Evolutionary conservation across 37 sponge, comb jelly and placozoan genomes (phyloP).

Genomic region (Eunapius fragilis): DNA sequence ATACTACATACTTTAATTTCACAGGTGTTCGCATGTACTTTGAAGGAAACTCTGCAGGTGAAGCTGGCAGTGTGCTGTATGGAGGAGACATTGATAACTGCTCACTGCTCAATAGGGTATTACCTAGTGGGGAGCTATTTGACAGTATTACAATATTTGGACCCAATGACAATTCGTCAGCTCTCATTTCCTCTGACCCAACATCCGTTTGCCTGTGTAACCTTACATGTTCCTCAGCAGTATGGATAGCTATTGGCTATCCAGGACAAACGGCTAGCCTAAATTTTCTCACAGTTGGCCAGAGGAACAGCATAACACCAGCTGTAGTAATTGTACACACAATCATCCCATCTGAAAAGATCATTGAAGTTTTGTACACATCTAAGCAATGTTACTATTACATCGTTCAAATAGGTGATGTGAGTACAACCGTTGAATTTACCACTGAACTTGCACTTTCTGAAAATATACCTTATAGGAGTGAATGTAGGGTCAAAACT

Average conservation of each 20-base stretch:
- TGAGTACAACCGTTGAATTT: not conserved
- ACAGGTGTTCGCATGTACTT: conserved; percentile 2
- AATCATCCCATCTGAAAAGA: not conserved
- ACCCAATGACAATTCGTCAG: not conserved
- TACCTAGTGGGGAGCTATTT: not conserved
- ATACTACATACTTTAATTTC: not conserved
- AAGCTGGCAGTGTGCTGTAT: conserved; percentile 25
- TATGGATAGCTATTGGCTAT: not conserved
- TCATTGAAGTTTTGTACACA: not conserved
- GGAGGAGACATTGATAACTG: conserved; percentile 24
- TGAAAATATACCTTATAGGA: too few species aligned
- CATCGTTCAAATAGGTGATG: not conserved
- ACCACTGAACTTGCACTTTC: not conserved
- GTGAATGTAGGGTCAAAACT: not conserved
- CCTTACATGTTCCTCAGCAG: not conserved
- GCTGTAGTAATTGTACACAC: not conserved
- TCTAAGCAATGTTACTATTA: not conserved
- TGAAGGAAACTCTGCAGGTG: conserved; percentile 8
- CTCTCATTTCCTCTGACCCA: conserved; percentile 8
- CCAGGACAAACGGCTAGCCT: not conserved
- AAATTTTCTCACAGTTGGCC: not conserved
- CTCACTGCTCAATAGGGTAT: not conserved
- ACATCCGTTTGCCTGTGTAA: not conserved
- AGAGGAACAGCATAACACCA: conserved; percentile 1
- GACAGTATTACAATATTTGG: not conserved